Evolutionary conservation across 2,797 vertebrate species (phyloP).

Genomic region (Platalea minor): DNA sequence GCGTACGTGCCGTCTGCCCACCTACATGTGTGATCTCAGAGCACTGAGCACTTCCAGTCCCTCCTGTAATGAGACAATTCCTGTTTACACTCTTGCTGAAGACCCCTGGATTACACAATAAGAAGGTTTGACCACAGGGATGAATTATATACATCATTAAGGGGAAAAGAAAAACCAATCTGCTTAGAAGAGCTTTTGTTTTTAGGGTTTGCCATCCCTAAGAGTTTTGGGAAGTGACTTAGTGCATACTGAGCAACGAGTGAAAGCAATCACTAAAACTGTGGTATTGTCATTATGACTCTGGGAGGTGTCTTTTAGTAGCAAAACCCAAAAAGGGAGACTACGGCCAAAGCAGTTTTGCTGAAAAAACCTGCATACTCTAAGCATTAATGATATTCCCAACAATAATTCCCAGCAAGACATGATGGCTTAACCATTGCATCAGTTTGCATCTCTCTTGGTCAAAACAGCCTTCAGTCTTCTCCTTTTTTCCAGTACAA

Average conservation of each 20-base stretch:
- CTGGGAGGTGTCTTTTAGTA: constrained; percentile 29
- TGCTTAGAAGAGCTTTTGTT: not conserved
- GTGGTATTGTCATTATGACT: constrained; percentile 31
- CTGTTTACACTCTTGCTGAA: not conserved
- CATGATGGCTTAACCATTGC: not conserved
- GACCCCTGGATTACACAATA: not conserved
- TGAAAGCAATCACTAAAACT: not conserved
- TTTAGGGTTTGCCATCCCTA: constrained; percentile 1
- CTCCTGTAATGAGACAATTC: constrained; percentile 5
- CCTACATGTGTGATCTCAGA: constrained; percentile 30
- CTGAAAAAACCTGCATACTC: not conserved
- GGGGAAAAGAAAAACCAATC: not conserved
- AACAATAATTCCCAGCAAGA: constrained; percentile 23
- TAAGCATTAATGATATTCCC: not conserved
- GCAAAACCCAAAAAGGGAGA: not conserved
- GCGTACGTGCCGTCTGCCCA: constrained; percentile 25
- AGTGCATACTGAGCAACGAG: not conserved
- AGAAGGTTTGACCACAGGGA: not conserved
- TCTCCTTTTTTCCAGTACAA: not conserved
- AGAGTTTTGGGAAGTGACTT: constrained; percentile 29
- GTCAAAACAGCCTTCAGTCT: constrained; percentile 29
- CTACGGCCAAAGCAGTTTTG: not conserved
- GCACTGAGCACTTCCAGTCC: constrained; percentile 50
- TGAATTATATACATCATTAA: not conserved
- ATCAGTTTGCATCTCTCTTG: constrained; percentile 24